phyloP scores from a whole-genome alignment of 1,140 invertebrate species.

The Calosoma granatense region DNA sequence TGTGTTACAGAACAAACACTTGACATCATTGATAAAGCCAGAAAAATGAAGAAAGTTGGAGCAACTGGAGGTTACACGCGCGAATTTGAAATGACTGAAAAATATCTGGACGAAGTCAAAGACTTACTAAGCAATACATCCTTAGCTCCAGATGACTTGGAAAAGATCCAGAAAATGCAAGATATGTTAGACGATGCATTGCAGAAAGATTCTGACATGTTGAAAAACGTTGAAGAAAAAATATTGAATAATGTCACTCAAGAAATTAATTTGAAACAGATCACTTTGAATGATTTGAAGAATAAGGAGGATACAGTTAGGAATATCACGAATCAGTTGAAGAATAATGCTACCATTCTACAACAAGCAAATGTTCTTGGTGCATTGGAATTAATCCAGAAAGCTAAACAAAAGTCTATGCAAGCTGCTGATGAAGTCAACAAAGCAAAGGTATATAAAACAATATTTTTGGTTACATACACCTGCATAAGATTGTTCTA shows the following conservation, averaged over 20 bases:
- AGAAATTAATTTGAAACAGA: conserved; percentile 65
- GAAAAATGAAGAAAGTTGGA: conserved; percentile 83
- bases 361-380: conserved; percentile 94
- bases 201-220: conserved; percentile 38
- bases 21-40: conserved; percentile 70
- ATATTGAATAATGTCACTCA: conserved; percentile 62
- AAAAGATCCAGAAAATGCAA: conserved; percentile 32
- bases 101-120: conserved; percentile 68
- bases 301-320: conserved; percentile 62
- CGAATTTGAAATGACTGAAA: conserved; percentile 86
- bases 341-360: conserved; percentile 78
- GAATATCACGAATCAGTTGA: conserved; percentile 59
- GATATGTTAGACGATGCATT: conserved; percentile 38
- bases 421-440: conserved; percentile 45
- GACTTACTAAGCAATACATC: conserved; percentile 62
- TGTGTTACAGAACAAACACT: conserved; percentile 53
- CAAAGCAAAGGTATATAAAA: conserved; percentile 52
- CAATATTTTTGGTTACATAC: conserved; percentile 42
- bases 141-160: conserved; percentile 33
- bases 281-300: conserved; percentile 64
- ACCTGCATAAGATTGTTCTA: not conserved
- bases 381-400: conserved; percentile 78
- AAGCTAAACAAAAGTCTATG: conserved; percentile 42
- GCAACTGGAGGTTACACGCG: conserved; percentile 88
- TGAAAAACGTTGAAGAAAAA: conserved; percentile 49